Evolutionary conservation across 2,113 vertebrate genomes (phyloP).

Genomic region (Origma solitaria): DNA sequence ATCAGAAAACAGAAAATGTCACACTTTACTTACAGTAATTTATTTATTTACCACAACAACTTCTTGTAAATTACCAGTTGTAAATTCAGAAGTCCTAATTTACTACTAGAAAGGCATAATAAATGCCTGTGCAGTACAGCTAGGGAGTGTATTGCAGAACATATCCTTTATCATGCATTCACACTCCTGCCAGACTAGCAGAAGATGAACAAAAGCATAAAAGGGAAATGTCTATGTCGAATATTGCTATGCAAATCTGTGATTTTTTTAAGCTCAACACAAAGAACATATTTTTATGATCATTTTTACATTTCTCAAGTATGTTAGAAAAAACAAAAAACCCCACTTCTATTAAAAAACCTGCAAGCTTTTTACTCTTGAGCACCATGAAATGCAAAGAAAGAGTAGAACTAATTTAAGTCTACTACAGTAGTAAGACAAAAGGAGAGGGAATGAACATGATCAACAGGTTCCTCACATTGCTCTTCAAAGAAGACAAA

Average conservation of each 20-base stretch:
- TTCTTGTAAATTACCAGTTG: background rate
- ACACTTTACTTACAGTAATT: background rate
- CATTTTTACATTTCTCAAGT: background rate
- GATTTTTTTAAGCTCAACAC: background rate
- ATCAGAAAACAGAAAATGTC: constrained; percentile 25
- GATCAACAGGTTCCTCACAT: background rate
- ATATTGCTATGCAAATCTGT: background rate
- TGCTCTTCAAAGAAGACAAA: background rate
- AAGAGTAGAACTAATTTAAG: background rate
- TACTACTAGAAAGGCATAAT: background rate
- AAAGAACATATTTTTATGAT: background rate
- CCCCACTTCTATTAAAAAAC: background rate
- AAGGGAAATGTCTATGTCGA: background rate
- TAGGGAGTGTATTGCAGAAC: background rate
- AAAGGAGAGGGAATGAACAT: background rate
- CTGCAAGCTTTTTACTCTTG: background rate
- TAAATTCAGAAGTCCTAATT: background rate
- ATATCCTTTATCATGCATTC: background rate
- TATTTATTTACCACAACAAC: background rate
- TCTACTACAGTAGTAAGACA: background rate
- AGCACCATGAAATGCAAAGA: background rate
- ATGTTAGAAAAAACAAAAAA: background rate
- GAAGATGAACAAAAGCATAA: background rate
- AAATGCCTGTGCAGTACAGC: background rate
- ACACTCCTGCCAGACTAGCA: background rate